Conservation (phyloP, 2,113 vertebrate species). For the Indicator indicator region DNA sequence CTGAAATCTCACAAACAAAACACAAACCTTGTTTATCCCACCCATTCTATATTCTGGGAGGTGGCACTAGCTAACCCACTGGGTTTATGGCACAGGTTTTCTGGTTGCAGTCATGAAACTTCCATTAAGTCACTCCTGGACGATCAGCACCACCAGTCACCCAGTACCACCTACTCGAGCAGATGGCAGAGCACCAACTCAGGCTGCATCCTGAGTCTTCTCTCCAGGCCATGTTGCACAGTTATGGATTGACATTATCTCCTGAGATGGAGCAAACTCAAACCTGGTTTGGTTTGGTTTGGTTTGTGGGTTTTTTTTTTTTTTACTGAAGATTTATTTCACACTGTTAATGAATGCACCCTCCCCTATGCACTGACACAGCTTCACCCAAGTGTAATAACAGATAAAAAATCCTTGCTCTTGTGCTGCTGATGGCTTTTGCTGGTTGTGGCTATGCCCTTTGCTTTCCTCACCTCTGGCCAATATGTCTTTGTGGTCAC, state of each 20-base stretch:
- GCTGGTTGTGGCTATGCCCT: background rate
- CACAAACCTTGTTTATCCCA: background rate
- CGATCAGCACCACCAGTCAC: background rate
- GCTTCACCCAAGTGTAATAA: background rate
- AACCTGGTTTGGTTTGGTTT: background rate
- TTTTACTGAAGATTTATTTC: background rate
- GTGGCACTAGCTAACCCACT: background rate
- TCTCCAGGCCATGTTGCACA: rapidly evolving
- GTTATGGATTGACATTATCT: background rate
- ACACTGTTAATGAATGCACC: background rate
- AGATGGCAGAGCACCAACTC: background rate
- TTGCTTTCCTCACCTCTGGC: background rate
- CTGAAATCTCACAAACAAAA: background rate
- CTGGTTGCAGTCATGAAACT: background rate
- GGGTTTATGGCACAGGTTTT: background rate
- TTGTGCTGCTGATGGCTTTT: background rate
- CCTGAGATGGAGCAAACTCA: background rate
- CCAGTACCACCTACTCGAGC: background rate
- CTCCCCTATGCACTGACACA: background rate
- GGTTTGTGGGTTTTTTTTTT: too few relatives aligned
- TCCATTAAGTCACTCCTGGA: background rate
- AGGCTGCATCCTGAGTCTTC: background rate
- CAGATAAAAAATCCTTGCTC: background rate
- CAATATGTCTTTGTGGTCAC: background rate
- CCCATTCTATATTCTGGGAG: background rate